These are phyloP conservation scores for Laticauda laticaudata DNA, from an alignment of 2,113 vertebrate species.

Conservation along the genomic window DNA sequence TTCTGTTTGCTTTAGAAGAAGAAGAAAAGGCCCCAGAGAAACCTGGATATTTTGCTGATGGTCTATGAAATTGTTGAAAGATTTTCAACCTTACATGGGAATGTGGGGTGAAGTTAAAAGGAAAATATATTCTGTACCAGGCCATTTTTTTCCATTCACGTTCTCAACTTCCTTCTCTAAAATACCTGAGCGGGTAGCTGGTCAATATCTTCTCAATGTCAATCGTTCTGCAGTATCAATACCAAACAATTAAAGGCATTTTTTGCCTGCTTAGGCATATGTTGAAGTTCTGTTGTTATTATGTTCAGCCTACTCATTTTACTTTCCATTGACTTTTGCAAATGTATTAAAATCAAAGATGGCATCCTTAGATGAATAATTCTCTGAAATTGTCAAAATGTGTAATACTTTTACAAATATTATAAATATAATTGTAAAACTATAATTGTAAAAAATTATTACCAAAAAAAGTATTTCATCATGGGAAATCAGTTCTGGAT, in stretches of 20 bases:
- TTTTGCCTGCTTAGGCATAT: conserved; percentile 15
- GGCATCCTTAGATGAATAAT: neutral
- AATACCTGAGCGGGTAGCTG: neutral
- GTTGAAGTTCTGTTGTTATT: neutral
- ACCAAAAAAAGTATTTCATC: neutral
- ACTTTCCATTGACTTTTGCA: neutral
- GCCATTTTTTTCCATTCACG: conserved; percentile 1
- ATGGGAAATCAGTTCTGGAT: neutral
- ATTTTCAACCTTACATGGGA: neutral
- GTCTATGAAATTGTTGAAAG: conserved; percentile 64
- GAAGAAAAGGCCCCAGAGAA: conserved; percentile 59
- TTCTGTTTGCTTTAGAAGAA: conserved; percentile 56
- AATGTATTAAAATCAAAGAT: neutral
- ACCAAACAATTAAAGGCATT: neutral
- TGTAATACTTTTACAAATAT: no score
- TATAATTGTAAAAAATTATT: no score
- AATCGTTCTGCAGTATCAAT: conserved; percentile 5
- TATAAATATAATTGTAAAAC: no score
- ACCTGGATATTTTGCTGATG: conserved; percentile 54
- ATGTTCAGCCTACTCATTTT: conserved; percentile 1
- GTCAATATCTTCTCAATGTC: neutral
- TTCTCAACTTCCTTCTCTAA: neutral
- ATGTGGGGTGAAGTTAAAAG: conserved; percentile 6
- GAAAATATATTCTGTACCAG: conserved; percentile 15
- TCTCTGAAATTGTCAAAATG: neutral